phyloP scores from a whole-genome alignment of 2,113 vertebrate species.

The Orycteropus afer region DNA sequence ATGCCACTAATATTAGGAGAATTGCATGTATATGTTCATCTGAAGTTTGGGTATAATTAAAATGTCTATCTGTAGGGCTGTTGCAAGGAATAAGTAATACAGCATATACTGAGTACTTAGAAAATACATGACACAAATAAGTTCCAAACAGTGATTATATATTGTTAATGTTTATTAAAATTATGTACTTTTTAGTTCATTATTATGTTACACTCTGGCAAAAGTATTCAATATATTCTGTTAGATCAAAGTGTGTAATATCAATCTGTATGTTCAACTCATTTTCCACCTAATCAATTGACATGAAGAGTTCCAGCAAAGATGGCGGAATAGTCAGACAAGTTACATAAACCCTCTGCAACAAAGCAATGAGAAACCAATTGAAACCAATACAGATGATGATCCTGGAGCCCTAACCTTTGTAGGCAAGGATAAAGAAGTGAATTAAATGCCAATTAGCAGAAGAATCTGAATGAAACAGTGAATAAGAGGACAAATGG shows the following conservation, averaged over 20 bases:
- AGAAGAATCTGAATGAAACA: too few relatives aligned
- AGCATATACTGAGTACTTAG: background rate
- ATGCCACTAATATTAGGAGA: too few relatives aligned
- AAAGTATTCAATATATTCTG: background rate
- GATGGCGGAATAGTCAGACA: too few relatives aligned
- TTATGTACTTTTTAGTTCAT: background rate
- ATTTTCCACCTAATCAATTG: background rate
- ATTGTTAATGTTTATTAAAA: background rate
- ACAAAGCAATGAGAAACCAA: too few relatives aligned
- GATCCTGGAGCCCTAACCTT: too few relatives aligned
- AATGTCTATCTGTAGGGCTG: fast-evolving
- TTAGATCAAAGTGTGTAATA: background rate
- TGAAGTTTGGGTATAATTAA: background rate
- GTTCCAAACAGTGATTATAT: background rate
- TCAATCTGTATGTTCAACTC: background rate
- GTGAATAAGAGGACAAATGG: too few relatives aligned
- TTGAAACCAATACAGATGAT: too few relatives aligned
- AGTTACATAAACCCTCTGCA: too few relatives aligned
- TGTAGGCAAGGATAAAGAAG: too few relatives aligned
- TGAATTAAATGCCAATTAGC: too few relatives aligned
- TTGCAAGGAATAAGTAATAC: background rate
- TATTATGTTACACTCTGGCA: background rate
- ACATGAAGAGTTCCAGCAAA: background rate
- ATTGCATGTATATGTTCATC: background rate
- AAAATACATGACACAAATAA: background rate